Evolutionary conservation across 2,888 invertebrate genomes (phyloP).

Genomic region (Pseudococcus longispinus): DNA sequence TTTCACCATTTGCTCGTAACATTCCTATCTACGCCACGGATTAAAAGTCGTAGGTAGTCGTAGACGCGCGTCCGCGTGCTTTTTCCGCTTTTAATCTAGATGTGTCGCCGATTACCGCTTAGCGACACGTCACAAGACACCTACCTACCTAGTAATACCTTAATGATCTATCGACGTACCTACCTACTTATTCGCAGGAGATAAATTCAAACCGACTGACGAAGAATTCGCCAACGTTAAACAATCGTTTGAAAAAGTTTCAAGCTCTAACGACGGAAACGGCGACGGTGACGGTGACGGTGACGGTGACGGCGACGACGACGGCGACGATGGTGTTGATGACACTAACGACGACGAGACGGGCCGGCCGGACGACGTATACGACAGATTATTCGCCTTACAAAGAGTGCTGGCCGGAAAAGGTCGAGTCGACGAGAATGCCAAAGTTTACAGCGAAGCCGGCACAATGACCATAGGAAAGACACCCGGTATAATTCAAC

Average conservation of each 20-base stretch:
- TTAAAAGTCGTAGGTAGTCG: too few relatives aligned
- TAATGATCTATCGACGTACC: too few relatives aligned
- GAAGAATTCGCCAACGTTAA: not conserved
- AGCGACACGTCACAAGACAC: too few relatives aligned
- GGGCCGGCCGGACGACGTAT: not conserved
- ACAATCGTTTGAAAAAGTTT: not conserved
- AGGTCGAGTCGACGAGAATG: not conserved
- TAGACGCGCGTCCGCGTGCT: too few relatives aligned
- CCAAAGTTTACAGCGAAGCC: conserved; percentile 43
- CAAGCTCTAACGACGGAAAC: not conserved
- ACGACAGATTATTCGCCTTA: conserved; percentile 16
- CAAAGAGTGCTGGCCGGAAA: not conserved
- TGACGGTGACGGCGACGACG: not conserved
- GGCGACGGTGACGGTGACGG: not conserved
- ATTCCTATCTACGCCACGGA: too few relatives aligned
- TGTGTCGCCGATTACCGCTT: too few relatives aligned
- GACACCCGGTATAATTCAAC: not conserved
- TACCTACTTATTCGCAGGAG: conserved; percentile 11
- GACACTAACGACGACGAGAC: not conserved
- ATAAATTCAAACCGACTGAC: conserved; percentile 14
- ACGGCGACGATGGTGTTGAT: not conserved
- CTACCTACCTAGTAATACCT: too few relatives aligned
- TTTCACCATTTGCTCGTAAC: too few relatives aligned
- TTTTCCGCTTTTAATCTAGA: too few relatives aligned
- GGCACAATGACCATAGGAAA: conserved; percentile 41